Evolutionary conservation across 2,113 vertebrate genomes (phyloP).

Genomic region (Dromiciops gliroides): DNA sequence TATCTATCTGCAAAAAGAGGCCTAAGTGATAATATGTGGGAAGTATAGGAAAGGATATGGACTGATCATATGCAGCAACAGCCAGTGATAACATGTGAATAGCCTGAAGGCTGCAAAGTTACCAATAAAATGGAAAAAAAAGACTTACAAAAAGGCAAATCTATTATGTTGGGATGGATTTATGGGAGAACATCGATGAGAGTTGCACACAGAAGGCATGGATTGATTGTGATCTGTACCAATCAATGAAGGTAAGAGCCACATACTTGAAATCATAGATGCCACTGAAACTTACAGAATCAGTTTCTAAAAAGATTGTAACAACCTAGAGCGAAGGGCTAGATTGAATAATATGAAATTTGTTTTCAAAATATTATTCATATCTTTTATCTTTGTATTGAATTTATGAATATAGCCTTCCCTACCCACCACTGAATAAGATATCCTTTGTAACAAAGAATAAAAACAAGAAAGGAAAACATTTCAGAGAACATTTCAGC

Average conservation of each 20-base stretch:
- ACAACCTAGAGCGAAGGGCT: not conserved
- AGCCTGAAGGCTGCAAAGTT: not conserved
- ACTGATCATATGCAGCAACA: not conserved
- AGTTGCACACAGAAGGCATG: not conserved
- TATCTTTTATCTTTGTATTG: not conserved
- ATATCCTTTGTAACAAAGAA: not conserved
- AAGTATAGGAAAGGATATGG: not conserved
- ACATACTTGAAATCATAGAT: not conserved
- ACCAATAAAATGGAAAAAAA: not conserved
- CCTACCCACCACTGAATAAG: not conserved
- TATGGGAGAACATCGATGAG: not conserved
- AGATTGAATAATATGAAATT: not conserved
- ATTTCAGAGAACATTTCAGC: not conserved
- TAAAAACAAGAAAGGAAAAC: not conserved
- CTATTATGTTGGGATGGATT: not conserved
- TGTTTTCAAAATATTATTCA: not conserved
- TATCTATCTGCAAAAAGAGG: not conserved
- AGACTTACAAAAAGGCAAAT: not conserved
- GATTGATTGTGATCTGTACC: not conserved
- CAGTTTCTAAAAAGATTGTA: not conserved
- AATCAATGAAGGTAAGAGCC: not conserved
- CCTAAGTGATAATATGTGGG: not conserved
- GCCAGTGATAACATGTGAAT: not conserved
- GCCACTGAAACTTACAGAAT: not conserved
- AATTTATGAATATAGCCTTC: not conserved